Percentiles rank a stretch among this genome's conserved stretches.
Conservation (phyloP, 2,113 vertebrate genomes). For the Protobothrops mucrosquamatus region DNA sequence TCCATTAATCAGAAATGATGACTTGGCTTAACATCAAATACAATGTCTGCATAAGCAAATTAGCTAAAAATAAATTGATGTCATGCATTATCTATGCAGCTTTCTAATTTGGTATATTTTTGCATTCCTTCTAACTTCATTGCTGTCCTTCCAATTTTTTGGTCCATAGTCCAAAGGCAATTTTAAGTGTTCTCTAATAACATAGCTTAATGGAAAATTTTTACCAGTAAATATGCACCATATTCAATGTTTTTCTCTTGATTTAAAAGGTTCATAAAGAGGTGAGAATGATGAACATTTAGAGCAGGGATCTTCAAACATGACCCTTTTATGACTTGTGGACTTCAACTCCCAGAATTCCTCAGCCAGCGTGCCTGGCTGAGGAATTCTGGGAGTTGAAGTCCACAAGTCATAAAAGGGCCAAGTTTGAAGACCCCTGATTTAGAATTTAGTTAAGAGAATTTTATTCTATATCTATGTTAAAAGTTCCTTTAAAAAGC, state of each 20-base stretch:
- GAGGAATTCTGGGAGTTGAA: no score
- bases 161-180: conserved; percentile 15
- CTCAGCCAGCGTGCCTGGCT: no score
- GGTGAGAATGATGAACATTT: not conserved
- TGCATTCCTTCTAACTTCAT: conserved; percentile 5
- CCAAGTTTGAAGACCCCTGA: not conserved
- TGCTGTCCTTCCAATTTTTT: conserved; percentile 15
- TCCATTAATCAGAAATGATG: conserved; percentile 3
- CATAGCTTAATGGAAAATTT: not conserved
- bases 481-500: not conserved
- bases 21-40: not conserved
- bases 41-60: not conserved
- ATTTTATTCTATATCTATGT: not conserved
- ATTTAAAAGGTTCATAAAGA: not conserved
- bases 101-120: conserved; percentile 10
- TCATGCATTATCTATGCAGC: not conserved
- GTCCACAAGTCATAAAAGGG: no score
- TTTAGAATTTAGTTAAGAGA: conserved; percentile 27
- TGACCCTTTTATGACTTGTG: no score
- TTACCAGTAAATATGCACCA: not conserved
- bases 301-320: not conserved
- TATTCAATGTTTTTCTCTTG: conserved; percentile 21
- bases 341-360: no score
- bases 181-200: not conserved
- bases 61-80: conserved; percentile 13